These are phyloP conservation scores for Pseudoips prasinana DNA, from an alignment of 2,888 invertebrate genomes.

Conservation along the genomic window DNA sequence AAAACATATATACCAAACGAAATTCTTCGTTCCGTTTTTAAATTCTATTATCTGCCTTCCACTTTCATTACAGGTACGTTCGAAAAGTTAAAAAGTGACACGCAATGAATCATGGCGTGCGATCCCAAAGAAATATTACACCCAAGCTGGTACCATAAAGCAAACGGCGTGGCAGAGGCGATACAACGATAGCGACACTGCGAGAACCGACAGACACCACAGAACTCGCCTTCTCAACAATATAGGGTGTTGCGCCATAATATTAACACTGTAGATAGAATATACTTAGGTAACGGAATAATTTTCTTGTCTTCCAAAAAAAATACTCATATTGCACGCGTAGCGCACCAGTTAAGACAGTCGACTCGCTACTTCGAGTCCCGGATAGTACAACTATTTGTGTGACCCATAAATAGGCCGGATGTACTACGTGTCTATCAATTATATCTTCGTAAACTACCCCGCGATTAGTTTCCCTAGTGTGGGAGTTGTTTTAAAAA, in stretches of 20 bases:
- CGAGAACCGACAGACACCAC: conserved; percentile 73
- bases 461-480: no score
- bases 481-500: no score
- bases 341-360: no score
- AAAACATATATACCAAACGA: conserved; percentile 18
- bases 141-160: conserved; percentile 79
- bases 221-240: conserved; percentile 61
- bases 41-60: conserved; percentile 66
- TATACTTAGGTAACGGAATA: no score
- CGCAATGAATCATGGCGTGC: conserved; percentile 80
- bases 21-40: conserved; percentile 39
- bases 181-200: conserved; percentile 81
- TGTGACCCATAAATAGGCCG: no score
- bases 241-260: conserved; percentile 55
- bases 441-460: no score
- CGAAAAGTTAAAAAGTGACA: conserved; percentile 75
- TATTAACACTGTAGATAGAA: conserved; percentile 20
- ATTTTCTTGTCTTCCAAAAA: no score
- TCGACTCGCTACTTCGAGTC: no score
- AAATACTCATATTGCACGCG: no score
- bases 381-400: no score
- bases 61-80: conserved; percentile 73
- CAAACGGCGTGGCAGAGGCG: conserved; percentile 78
- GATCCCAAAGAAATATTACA: conserved; percentile 81
- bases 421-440: no score